A percentile compares a stretch with the other conserved stretches of the same genome.
Conservation (phyloP, 92 coral and sea anemone genomes). For the Siderastrea radians region DNA sequence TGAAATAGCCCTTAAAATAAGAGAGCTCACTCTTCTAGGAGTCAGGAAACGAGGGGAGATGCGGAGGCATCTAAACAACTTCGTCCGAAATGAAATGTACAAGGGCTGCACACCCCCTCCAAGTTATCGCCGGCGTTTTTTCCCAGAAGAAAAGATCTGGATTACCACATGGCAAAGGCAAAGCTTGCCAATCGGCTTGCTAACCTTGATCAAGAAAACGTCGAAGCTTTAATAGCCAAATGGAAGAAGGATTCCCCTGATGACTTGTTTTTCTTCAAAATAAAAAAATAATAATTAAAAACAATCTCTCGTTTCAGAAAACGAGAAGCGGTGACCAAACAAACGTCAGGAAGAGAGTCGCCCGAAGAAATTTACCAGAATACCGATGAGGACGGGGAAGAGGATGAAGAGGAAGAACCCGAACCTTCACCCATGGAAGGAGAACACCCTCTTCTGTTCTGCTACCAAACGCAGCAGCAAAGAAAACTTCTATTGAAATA, state of each 20-base stretch:
- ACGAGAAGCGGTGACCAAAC: not conserved
- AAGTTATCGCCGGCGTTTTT: slow-evolving; percentile 26
- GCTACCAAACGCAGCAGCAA: slow-evolving; percentile 23
- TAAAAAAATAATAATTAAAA: no score
- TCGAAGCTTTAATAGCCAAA: not conserved
- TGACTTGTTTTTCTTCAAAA: not conserved
- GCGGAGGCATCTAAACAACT: slow-evolving; percentile 30
- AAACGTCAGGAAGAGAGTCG: not conserved
- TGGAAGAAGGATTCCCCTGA: not conserved
- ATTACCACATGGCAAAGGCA: slow-evolving; percentile 32
- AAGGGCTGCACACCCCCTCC: not conserved
- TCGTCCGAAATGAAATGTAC: slow-evolving; percentile 23
- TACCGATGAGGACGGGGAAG: not conserved
- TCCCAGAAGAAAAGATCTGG: slow-evolving; percentile 41
- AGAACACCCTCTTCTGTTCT: slow-evolving; percentile 23
- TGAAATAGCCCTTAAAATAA: slow-evolving; percentile 15
- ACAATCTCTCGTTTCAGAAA: not conserved
- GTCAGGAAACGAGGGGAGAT: slow-evolving; percentile 32
- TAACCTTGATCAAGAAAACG: slow-evolving; percentile 23
- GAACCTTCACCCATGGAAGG: not conserved
- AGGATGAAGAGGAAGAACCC: slow-evolving; percentile 11
- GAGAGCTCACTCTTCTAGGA: slow-evolving; percentile 22
- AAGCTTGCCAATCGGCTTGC: slow-evolving; percentile 13
- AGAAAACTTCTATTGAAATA: slow-evolving; percentile 5
- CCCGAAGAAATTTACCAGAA: not conserved